A percentile compares a stretch with the other conserved stretches of the same genome.
phyloP scores from a whole-genome alignment of 2,113 vertebrate species.

The Vimba vimba region DNA sequence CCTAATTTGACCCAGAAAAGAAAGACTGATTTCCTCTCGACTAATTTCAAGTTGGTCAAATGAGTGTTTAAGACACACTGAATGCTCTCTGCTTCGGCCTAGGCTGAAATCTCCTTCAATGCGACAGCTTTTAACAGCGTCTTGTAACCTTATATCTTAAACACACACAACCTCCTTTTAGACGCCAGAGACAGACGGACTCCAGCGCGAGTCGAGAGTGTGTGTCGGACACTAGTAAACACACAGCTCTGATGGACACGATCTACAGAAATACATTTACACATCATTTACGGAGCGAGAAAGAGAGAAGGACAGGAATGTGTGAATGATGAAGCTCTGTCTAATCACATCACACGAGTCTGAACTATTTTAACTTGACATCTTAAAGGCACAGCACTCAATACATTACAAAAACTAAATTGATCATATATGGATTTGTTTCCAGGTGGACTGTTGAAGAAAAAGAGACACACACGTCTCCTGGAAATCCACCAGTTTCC shows the following conservation, averaged over 20 bases:
- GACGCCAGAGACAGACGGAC: neutral
- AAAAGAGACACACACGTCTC: no score
- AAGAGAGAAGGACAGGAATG: neutral
- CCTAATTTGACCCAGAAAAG: no score
- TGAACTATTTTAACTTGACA: no score
- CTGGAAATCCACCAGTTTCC: no score
- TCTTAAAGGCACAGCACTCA: no score
- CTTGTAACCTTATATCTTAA: constrained; percentile 21
- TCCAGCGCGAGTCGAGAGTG: neutral
- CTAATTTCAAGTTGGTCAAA: no score
- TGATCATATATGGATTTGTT: no score
- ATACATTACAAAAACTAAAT: no score
- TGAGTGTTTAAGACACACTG: neutral
- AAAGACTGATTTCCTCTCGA: no score
- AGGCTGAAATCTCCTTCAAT: neutral
- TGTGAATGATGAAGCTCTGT: no score
- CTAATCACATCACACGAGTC: no score
- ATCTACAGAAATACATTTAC: neutral
- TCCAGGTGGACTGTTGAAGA: no score
- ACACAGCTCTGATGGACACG: neutral
- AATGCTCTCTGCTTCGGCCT: neutral
- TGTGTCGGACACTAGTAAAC: neutral
- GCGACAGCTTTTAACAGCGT: neutral
- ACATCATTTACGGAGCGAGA: neutral
- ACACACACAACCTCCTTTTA: constrained; percentile 33